These are phyloP conservation scores for Archips crataeganus DNA, from an alignment of 2,888 invertebrate genomes.

Conservation along the genomic window DNA sequence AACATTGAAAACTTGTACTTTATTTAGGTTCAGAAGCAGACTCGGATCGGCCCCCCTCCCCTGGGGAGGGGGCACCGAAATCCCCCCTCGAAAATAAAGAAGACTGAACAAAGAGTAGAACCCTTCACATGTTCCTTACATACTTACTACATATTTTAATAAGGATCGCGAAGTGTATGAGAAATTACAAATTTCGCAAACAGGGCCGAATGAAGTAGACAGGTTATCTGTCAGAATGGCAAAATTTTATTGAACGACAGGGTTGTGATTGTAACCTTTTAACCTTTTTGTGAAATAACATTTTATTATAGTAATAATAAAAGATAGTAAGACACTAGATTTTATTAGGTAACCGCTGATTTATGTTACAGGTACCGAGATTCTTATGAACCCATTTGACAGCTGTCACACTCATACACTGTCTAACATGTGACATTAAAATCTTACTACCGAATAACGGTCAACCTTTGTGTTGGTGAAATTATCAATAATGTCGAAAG, in stretches of 20 bases:
- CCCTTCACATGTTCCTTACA: conserved; percentile 37
- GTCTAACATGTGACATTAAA: background rate
- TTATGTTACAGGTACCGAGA: background rate
- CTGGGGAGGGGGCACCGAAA: conserved; percentile 64
- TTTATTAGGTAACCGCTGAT: background rate
- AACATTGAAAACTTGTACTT: background rate
- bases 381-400: background rate
- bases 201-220: conserved; percentile 12
- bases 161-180: conserved; percentile 35
- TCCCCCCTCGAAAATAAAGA: conserved; percentile 72
- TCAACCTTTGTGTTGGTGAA: too few species aligned
- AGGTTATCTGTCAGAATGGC: background rate
- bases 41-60: conserved; percentile 67
- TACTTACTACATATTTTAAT: conserved; percentile 14
- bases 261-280: conserved; percentile 37
- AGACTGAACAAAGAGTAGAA: conserved; percentile 69
- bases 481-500: too few species aligned
- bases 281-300: conserved; percentile 22
- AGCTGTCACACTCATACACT: background rate
- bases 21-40: conserved; percentile 63
- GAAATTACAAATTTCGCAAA: conserved; percentile 5
- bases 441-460: background rate
- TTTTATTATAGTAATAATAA: background rate
- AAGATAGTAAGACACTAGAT: conserved; percentile 8
- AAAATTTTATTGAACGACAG: conserved; percentile 10